phyloP scores from a whole-genome alignment of 2,113 vertebrate species.

The Aldabrachelys gigantea region DNA sequence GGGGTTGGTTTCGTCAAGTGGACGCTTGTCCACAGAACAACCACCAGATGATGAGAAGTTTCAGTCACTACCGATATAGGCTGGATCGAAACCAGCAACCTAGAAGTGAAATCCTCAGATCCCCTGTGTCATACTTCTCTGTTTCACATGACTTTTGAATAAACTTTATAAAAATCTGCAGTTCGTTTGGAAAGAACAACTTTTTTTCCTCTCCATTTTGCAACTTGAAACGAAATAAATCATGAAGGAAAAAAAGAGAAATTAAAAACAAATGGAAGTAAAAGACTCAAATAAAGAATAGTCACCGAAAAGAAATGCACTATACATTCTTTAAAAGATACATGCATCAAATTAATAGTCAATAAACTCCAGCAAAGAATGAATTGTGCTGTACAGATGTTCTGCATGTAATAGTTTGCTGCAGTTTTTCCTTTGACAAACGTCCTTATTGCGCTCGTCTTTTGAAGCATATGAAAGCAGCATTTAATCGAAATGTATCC shows the following conservation, averaged over 20 bases:
- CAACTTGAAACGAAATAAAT: not conserved
- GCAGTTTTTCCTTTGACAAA: conserved; percentile 85
- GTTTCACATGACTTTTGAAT: not conserved
- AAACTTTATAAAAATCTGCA: not conserved
- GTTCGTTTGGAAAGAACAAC: not conserved
- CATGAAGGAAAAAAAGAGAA: not conserved
- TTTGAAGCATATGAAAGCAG: conserved; percentile 79
- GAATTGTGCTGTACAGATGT: conserved; percentile 80
- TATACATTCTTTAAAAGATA: conserved; percentile 80
- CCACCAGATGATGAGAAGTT: not conserved
- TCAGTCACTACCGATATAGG: not conserved
- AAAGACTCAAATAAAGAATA: conserved; percentile 65
- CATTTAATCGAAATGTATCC: conserved; percentile 83
- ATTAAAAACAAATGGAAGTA: not conserved
- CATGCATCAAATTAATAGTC: conserved; percentile 86
- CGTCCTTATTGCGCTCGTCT: conserved; percentile 78
- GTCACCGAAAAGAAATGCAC: conserved; percentile 58
- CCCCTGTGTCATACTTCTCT: not conserved
- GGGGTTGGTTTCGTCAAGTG: not conserved
- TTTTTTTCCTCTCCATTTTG: not conserved
- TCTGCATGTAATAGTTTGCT: conserved; percentile 79
- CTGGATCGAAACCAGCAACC: not conserved
- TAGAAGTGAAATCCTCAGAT: no score
- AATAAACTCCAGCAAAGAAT: conserved; percentile 80
- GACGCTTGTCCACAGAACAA: not conserved